phyloP scores from a whole-genome alignment of 2,797 vertebrate genomes.

The Hapalemur alaotrensis region DNA sequence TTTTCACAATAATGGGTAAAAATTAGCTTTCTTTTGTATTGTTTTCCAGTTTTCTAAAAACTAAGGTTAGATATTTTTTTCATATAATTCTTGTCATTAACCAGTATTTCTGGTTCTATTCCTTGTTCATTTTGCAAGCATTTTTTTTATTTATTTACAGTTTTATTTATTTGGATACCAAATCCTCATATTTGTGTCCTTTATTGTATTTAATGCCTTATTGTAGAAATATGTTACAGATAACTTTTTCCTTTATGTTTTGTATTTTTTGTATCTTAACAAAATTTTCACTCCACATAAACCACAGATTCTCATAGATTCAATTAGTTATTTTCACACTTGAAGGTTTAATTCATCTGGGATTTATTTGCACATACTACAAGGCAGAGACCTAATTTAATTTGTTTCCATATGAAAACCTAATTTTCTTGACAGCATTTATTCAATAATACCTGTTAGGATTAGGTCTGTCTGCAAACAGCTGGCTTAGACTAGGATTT shows the following conservation, averaged over 20 bases:
- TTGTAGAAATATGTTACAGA: neutral
- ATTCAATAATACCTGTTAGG: neutral
- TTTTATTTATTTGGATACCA: neutral
- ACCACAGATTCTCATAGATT: neutral
- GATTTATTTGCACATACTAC: neutral
- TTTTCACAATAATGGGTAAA: neutral
- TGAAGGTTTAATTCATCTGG: neutral
- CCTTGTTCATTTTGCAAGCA: neutral
- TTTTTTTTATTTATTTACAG: neutral
- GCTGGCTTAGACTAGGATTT: neutral
- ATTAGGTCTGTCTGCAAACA: neutral
- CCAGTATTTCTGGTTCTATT: neutral
- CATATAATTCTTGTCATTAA: neutral
- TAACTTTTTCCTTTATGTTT: neutral
- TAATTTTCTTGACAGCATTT: neutral
- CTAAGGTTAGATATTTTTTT: no score
- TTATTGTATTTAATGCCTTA: neutral
- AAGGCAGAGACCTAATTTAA: neutral
- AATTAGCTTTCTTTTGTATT: neutral
- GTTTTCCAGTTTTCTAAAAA: neutral
- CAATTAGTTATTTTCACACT: neutral
- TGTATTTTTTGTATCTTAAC: neutral
- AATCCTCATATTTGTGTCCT: neutral
- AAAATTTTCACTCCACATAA: neutral
- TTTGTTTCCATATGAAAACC: slow-evolving; percentile 3